Percentiles rank a stretch among this genome's conserved stretches.
phyloP scores from a whole-genome alignment of 2,888 invertebrate species.

The Conops quadrifasciatus region DNA sequence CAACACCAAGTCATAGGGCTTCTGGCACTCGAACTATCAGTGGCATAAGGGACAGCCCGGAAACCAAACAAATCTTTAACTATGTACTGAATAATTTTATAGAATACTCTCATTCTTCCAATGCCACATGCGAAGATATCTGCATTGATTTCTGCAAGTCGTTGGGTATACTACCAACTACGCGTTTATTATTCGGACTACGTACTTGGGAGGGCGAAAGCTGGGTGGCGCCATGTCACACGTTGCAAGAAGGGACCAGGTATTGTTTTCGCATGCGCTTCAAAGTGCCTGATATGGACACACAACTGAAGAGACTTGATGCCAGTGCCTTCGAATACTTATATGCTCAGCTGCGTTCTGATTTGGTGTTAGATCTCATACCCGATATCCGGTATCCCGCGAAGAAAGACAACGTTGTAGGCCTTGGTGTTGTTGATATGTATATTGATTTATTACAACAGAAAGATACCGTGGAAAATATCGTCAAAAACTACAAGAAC shows the following conservation, averaged over 20 bases:
- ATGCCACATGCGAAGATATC: constrained; percentile 72
- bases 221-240: constrained; percentile 76
- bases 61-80: constrained; percentile 54
- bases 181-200: constrained; percentile 81
- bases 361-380: constrained; percentile 82
- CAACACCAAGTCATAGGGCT: neutral
- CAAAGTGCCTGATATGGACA: constrained; percentile 69
- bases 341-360: constrained; percentile 84
- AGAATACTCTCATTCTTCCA: constrained; percentile 48
- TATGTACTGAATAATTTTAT: constrained; percentile 52
- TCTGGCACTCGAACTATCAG: neutral
- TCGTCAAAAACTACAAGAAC: constrained; percentile 81
- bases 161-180: constrained; percentile 78
- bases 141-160: constrained; percentile 76
- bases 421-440: constrained; percentile 89
- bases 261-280: constrained; percentile 84
- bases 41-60: constrained; percentile 44
- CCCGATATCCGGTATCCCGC: constrained; percentile 82
- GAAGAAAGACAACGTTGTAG: constrained; percentile 79
- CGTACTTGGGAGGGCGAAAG: constrained; percentile 70
- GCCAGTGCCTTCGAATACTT: constrained; percentile 82
- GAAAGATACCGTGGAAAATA: constrained; percentile 71
- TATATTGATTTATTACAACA: constrained; percentile 83
- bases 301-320: constrained; percentile 68
- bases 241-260: constrained; percentile 67